Conservation (phyloP, 2,797 vertebrate species). For the Oryzias dopingdopingensis region DNA sequence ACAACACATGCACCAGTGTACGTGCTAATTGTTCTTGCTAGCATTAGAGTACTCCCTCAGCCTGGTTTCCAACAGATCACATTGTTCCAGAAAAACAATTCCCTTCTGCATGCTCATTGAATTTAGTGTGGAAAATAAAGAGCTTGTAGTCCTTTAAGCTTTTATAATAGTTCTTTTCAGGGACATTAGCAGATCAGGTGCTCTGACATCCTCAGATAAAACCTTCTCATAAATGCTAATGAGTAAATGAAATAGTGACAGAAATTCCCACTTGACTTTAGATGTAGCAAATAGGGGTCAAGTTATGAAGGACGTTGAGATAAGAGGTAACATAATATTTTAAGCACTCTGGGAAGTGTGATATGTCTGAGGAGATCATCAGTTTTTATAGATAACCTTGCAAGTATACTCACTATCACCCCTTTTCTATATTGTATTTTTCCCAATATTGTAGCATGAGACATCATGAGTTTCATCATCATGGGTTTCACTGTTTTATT, state of each 20-base stretch:
- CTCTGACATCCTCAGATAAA: neutral
- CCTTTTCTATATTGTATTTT: too few species aligned
- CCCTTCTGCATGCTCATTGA: conserved; percentile 21
- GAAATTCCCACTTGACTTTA: neutral
- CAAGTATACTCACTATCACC: too few species aligned
- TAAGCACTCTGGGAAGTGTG: too few species aligned
- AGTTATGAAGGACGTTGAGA: too few species aligned
- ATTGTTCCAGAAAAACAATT: conserved; percentile 30
- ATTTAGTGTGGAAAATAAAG: conserved; percentile 9
- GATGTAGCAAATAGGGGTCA: neutral
- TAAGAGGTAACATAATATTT: too few species aligned
- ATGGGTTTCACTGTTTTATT: too few species aligned
- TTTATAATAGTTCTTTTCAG: conserved; percentile 1
- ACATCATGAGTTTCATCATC: too few species aligned
- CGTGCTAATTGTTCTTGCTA: conserved; percentile 56
- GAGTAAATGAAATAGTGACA: neutral
- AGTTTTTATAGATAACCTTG: too few species aligned
- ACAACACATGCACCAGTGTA: conserved; percentile 54
- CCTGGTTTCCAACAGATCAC: conserved; percentile 52
- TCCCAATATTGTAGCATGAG: too few species aligned
- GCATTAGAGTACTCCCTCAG: conserved; percentile 38
- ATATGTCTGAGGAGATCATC: too few species aligned
- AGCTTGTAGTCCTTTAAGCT: conserved; percentile 1
- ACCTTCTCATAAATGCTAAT: neutral
- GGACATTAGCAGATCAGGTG: neutral